Percentiles rank a stretch among this genome's conserved stretches.
phyloP scores from a whole-genome alignment of 2,888 invertebrate species.

The Mythimna loreyi region DNA sequence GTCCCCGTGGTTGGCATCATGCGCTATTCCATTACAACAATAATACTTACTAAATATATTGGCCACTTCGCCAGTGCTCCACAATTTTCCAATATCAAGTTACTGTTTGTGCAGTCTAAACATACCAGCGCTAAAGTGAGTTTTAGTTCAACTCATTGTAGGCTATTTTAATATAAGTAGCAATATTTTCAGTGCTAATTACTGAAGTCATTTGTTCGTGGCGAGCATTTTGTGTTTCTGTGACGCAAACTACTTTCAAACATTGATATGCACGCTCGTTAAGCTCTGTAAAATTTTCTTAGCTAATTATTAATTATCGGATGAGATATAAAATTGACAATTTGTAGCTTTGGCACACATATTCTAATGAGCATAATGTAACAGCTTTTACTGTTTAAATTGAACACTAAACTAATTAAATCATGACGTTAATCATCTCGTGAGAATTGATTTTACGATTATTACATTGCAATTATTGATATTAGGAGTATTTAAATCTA shows the following conservation, averaged over 20 bases:
- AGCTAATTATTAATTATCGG: constrained; percentile 32
- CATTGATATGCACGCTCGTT: constrained; percentile 5
- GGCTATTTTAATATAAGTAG: constrained; percentile 55
- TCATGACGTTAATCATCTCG: constrained; percentile 41
- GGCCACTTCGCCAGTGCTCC: constrained; percentile 26
- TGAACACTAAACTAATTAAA: constrained; percentile 47
- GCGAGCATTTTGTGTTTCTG: constrained; percentile 16
- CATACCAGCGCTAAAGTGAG: constrained; percentile 25
- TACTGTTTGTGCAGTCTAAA: constrained; percentile 42
- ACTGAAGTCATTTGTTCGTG: constrained; percentile 42
- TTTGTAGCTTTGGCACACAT: constrained; percentile 38
- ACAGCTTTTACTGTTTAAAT: constrained; percentile 44
- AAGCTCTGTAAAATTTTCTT: constrained; percentile 19
- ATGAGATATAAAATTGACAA: constrained; percentile 23
- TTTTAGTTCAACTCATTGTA: constrained; percentile 37
- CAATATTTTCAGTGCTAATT: constrained; percentile 55
- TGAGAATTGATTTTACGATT: constrained; percentile 58
- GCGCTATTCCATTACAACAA: constrained; percentile 36
- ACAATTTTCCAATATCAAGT: constrained; percentile 52
- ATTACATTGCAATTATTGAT: constrained; percentile 27
- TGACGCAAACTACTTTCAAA: constrained; percentile 4
- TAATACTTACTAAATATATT: constrained; percentile 49
- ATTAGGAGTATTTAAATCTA: constrained; percentile 28
- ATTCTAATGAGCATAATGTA: constrained; percentile 24
- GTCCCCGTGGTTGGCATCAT: constrained; percentile 61